Conservation (phyloP, 2,113 vertebrate species). For the Prolemur simus region DNA sequence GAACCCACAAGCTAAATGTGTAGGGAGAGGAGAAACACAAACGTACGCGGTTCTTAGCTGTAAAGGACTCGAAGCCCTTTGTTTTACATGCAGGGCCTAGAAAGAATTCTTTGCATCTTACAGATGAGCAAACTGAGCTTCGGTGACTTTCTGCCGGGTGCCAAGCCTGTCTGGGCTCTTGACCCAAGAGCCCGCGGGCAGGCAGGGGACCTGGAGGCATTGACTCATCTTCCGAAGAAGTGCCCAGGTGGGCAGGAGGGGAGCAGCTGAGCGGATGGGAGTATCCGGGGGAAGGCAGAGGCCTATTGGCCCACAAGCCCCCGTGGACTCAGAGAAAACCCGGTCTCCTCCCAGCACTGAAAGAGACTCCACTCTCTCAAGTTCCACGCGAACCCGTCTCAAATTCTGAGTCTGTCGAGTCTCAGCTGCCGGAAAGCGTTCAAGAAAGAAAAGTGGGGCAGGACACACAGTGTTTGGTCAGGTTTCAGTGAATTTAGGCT, state of each 20-base stretch:
- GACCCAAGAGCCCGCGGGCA: no score
- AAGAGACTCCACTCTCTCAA: not conserved
- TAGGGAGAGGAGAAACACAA: not conserved
- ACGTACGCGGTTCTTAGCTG: fast-evolving
- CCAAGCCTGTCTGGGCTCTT: not conserved
- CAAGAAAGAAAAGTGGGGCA: not conserved
- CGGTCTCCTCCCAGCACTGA: not conserved
- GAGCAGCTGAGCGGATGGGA: no score
- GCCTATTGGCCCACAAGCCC: not conserved
- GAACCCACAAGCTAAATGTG: not conserved
- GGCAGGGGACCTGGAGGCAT: not conserved
- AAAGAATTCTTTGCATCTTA: not conserved
- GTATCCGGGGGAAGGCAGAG: fast-evolving
- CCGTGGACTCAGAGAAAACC: not conserved
- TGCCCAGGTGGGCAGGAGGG: fast-evolving
- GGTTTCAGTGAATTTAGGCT: fast-evolving
- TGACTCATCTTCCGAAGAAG: not conserved
- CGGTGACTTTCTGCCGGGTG: no score
- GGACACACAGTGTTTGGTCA: not conserved
- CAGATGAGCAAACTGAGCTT: not conserved
- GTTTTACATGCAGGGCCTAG: fast-evolving
- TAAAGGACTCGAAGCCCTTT: not conserved
- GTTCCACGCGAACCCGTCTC: not conserved
- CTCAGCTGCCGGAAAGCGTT: not conserved
- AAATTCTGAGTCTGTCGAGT: not conserved